phyloP scores from a whole-genome alignment of 2,113 vertebrate genomes.

The Coturnix japonica region DNA sequence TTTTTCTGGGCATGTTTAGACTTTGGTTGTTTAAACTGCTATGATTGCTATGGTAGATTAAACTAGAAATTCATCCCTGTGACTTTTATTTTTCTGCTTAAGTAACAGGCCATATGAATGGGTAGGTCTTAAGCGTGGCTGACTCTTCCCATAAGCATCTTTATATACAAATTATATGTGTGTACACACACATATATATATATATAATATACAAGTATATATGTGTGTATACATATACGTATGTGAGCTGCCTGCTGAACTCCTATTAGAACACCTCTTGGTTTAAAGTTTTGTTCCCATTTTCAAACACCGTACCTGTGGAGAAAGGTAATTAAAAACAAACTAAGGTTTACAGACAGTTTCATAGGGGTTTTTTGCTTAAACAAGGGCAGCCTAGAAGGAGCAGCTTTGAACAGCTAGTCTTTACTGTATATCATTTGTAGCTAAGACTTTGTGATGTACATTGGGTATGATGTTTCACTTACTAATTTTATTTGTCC shows the following conservation, averaged over 20 bases:
- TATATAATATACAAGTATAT: not conserved
- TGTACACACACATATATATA: not conserved
- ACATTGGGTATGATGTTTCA: not conserved
- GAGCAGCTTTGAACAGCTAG: not conserved
- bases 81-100: not conserved
- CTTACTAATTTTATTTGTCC: not conserved
- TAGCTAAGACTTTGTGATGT: not conserved
- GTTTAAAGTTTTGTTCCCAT: not conserved
- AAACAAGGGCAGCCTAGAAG: not conserved
- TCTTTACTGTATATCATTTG: not conserved
- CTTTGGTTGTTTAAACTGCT: not conserved
- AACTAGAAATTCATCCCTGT: not conserved
- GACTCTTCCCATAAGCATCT: not conserved
- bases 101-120: not conserved
- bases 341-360: not conserved
- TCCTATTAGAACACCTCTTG: not conserved
- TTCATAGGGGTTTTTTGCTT: not conserved
- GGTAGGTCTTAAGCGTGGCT: not conserved
- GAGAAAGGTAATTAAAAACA: not conserved
- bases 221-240: not conserved
- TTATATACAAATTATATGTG: not conserved
- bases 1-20: not conserved
- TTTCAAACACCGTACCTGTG: not conserved
- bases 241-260: not conserved
- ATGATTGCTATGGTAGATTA: not conserved